Evolutionary conservation across 37 sponge, comb jelly and placozoan species (phyloP), one percentile per base, ranked within the genome.

Genomic region (Haliclona indistincta): DNA sequence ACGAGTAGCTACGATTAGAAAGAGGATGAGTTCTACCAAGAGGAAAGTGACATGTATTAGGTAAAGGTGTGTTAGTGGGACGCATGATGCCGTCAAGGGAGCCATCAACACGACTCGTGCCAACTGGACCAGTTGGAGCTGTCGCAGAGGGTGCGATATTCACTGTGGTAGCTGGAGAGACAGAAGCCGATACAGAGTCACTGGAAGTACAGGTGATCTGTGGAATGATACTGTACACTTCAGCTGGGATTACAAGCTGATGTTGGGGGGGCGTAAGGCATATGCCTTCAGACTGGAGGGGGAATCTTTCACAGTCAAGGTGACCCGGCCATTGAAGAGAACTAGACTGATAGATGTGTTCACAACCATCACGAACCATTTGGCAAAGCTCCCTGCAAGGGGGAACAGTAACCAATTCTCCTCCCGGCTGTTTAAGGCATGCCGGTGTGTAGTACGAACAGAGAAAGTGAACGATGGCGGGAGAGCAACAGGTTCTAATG

Each of bases 391-490:
- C 69, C 13, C 71, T 23, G 41, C 92, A 91, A 0, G 92, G 92
- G 0, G 40, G 67, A 0, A 86, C 28, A 1, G 56, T 38, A 6
- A 63, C 56, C 11, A 43, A 28, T 26, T 29, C 17, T 0, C 4
- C 28, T 3, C 53, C 62, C 2, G 26, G 11, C 0, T 23, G 29
- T 0, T 33, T 38, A 3, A 53, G 29, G 54, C 92, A 91, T 28
- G 70, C 71, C 8, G 92, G 92, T 43, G 87, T 73, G 70, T 91
- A 91, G 13, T 86, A 68, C 3, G 87, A 33, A 47, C 92, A 91
- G 29, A 91, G 78, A 26, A 86, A 79, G 56, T 82, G 83, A 26
- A 91, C 74, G 43, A 91, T 75, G 56, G 92, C 87, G 37, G 73
- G 67, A 34, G 92, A 91, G 56, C 92, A 91, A 0, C 28, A 51